phyloP scores from a whole-genome alignment of 2,797 vertebrate species.

The Rhinichthys osculus region DNA sequence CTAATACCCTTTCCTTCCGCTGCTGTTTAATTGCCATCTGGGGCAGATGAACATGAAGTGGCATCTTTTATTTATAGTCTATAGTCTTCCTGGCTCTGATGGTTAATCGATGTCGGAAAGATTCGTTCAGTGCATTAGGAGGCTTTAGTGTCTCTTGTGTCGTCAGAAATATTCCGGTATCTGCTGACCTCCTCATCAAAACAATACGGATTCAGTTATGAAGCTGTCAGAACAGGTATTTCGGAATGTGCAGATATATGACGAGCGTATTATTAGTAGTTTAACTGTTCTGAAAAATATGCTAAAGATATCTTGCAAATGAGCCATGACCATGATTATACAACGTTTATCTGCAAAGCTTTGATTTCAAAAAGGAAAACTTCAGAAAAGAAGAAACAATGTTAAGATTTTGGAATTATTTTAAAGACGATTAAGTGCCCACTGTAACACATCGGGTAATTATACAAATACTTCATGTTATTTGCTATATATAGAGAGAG shows the following conservation, averaged over 20 bases:
- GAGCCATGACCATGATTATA: too few relatives aligned
- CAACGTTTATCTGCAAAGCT: neutral
- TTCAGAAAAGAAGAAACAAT: neutral
- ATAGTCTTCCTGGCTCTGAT: slow-evolving; percentile 59
- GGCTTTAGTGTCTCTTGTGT: slow-evolving; percentile 29
- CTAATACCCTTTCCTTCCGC: slow-evolving; percentile 23
- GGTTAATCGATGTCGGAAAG: slow-evolving; percentile 45
- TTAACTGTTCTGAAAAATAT: neutral
- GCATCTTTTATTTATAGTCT: slow-evolving; percentile 65
- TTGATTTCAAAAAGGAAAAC: neutral
- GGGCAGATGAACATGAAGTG: slow-evolving; percentile 40
- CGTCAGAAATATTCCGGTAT: slow-evolving; percentile 16
- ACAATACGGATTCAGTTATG: slow-evolving; percentile 15
- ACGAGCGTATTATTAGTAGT: neutral
- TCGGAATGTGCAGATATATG: neutral
- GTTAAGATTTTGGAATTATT: neutral
- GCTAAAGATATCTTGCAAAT: neutral
- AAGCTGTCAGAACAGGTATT: slow-evolving; percentile 2
- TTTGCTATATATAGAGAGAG: neutral
- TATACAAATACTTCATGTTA: neutral
- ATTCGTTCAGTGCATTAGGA: slow-evolving; percentile 36
- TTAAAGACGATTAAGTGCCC: neutral
- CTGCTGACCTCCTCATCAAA: neutral
- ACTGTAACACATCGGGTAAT: neutral
- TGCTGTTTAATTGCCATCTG: slow-evolving; percentile 40